Evolutionary conservation across 2,113 vertebrate species (phyloP).

Genomic region (Sander lucioperca): DNA sequence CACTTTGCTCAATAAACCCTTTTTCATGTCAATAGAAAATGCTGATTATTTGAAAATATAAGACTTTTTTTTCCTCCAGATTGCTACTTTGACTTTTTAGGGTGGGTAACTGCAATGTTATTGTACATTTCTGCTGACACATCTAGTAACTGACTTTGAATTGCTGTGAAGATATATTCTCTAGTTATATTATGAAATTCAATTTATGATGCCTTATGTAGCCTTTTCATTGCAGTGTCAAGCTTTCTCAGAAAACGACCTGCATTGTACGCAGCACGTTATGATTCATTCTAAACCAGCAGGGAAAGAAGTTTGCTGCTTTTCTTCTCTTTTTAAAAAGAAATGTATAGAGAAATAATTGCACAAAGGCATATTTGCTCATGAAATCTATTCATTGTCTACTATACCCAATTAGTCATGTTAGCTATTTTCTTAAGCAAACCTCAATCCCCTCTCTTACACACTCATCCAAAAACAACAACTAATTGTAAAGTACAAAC

Average conservation of each 20-base stretch:
- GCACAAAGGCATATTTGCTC: not conserved
- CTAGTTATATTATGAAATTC: not conserved
- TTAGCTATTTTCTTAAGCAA: not conserved
- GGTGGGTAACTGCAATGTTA: not conserved
- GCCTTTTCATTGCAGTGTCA: slow-evolving; percentile 1
- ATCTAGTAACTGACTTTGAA: slow-evolving; percentile 49
- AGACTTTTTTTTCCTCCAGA: not conserved
- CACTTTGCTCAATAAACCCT: slow-evolving; percentile 24
- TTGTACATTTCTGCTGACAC: slow-evolving; percentile 7
- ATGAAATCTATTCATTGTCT: not conserved
- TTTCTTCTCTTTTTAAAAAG: slow-evolving; percentile 3
- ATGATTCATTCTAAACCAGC: not conserved
- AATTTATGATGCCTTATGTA: not conserved
- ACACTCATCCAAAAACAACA: not conserved
- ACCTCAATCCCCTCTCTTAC: not conserved
- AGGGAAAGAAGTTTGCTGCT: not conserved
- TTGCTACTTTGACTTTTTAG: not conserved
- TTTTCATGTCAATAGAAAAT: slow-evolving; percentile 8
- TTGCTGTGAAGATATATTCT: not conserved
- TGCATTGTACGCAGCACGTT: not conserved
- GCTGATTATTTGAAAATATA: slow-evolving; percentile 24
- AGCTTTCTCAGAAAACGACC: not conserved
- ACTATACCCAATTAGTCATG: not conserved
- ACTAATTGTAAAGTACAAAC: not conserved
- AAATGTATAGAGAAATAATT: not conserved